phyloP scores from a whole-genome alignment of 2,113 vertebrate species.

The Craseonycteris thonglongyai region DNA sequence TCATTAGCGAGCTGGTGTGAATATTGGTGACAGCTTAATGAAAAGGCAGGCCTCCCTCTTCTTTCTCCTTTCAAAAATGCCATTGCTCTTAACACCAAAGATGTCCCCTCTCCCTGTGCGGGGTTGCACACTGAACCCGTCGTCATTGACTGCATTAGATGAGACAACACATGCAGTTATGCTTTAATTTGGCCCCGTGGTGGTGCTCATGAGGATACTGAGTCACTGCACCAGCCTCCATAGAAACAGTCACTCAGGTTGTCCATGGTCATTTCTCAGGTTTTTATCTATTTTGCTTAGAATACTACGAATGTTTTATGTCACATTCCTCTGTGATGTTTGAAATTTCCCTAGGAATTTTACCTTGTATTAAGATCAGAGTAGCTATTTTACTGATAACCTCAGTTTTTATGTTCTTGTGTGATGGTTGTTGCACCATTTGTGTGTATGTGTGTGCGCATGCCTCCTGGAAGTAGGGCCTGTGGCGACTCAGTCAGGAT shows the following conservation, averaged over 20 bases:
- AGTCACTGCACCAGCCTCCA: fast-evolving
- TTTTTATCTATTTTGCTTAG: not conserved
- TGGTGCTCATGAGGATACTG: not conserved
- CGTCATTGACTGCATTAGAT: not conserved
- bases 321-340: not conserved
- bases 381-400: not conserved
- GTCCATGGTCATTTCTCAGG: not conserved
- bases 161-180: not conserved
- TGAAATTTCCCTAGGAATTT: not conserved
- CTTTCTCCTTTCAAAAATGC: not conserved
- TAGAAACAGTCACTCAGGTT: not conserved
- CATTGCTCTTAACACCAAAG: not conserved
- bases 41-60: not conserved
- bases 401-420: not conserved
- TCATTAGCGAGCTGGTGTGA: not conserved
- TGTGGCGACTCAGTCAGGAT: not conserved
- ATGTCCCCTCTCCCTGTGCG: not conserved
- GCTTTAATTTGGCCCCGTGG: not conserved
- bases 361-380: not conserved
- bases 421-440: not conserved
- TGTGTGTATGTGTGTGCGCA: not conserved
- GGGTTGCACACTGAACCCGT: not conserved
- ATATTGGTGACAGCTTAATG: conserved; percentile 6
- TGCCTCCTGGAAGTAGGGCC: not conserved
- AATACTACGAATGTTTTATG: not conserved